Percentiles rank a stretch among this genome's conserved stretches.
Conservation (phyloP, 1,140 invertebrate species). For the Chelonus insularis region DNA sequence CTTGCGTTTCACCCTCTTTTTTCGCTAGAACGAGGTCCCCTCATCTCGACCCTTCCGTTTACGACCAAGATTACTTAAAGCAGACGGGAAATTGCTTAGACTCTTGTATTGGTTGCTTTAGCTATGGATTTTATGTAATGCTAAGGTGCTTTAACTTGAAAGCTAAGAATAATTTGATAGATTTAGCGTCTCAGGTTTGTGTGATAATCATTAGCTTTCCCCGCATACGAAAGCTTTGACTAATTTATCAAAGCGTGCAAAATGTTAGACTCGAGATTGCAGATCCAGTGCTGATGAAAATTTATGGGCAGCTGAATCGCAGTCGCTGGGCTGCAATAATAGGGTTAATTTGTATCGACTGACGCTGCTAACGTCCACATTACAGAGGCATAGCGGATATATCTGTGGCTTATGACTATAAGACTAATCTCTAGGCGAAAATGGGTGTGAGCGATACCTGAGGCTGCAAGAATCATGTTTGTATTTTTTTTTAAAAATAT, state of each 20-base stretch:
- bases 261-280: conserved; percentile 9
- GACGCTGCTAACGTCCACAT: background rate
- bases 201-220: conserved; percentile 23
- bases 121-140: no score
- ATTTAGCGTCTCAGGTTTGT: conserved; percentile 7
- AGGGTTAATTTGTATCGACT: conserved; percentile 26
- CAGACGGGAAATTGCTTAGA: background rate
- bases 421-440: conserved; percentile 20
- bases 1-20: conserved; percentile 15
- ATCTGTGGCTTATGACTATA: conserved; percentile 6
- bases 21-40: background rate
- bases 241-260: conserved; percentile 25
- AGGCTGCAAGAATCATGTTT: conserved; percentile 1
- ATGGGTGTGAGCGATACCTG: conserved; percentile 18
- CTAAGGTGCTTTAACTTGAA: no score
- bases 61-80: background rate
- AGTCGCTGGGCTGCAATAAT: conserved; percentile 17
- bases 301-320: conserved; percentile 21
- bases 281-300: conserved; percentile 21
- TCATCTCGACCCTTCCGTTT: background rate
- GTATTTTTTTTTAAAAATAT: background rate
- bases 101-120: no score
- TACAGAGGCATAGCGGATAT: background rate
- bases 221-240: conserved; percentile 12
- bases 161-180: background rate